Evolutionary conservation across 2,888 invertebrate genomes (phyloP).

Genomic region (Thysanoteuthis rhombus): DNA sequence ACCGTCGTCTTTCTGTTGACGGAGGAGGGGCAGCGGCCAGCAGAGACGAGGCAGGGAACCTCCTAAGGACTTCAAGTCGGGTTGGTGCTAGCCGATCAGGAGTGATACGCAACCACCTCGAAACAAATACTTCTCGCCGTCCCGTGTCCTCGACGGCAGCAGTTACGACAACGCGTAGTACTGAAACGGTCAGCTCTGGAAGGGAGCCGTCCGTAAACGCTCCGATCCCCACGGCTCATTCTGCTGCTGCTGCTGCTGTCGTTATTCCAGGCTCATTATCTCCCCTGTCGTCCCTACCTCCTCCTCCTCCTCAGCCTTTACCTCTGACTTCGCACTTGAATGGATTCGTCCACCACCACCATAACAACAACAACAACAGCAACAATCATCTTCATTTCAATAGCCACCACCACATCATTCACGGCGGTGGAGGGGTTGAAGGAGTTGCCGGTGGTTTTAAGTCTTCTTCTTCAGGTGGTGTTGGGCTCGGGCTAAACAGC

Average conservation of each 20-base stretch:
- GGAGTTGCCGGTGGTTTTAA: not conserved
- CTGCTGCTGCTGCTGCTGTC: not conserved
- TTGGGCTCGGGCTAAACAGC: constrained; percentile 26
- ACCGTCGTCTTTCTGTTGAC: not conserved
- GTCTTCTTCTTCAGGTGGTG: not conserved
- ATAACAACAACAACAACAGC: too few species aligned
- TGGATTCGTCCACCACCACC: constrained; percentile 27
- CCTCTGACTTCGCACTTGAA: constrained; percentile 1
- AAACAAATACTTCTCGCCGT: not conserved
- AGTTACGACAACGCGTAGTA: not conserved
- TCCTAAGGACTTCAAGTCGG: not conserved
- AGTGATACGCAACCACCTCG: not conserved
- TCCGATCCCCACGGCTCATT: not conserved
- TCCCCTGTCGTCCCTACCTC: not conserved
- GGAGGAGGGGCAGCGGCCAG: too few species aligned
- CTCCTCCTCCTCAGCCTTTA: not conserved
- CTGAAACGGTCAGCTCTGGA: not conserved
- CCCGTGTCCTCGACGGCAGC: not conserved
- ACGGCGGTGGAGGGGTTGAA: not conserved
- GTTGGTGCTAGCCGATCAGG: not conserved
- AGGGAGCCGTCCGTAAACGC: not conserved
- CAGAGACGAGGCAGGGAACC: too few species aligned
- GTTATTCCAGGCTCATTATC: not conserved
- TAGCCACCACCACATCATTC: not conserved
- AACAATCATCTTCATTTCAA: not conserved